phyloP scores from a whole-genome alignment of 2,888 invertebrate species.

The Drosophila lutescens region DNA sequence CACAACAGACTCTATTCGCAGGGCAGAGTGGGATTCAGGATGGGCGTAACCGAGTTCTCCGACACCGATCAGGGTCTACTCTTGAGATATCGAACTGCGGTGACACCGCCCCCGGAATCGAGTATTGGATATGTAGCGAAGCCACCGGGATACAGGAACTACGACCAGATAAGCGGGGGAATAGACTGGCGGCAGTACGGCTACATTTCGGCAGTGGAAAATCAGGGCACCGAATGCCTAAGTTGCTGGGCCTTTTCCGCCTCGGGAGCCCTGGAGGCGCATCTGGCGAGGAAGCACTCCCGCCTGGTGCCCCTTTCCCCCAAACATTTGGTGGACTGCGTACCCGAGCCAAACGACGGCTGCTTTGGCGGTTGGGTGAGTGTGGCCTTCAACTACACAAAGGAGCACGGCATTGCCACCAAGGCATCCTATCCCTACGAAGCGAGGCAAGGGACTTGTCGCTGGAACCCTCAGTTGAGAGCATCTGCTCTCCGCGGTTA shows the following conservation, averaged over 20 bases:
- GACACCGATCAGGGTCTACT: conserved; percentile 2
- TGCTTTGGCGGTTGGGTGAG: conserved; percentile 25
- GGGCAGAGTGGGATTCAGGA: not conserved
- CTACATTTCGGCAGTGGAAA: not conserved
- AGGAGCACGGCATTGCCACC: conserved; percentile 6
- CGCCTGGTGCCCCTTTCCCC: conserved; percentile 9
- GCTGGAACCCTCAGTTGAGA: not conserved
- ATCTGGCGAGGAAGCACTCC: conserved; percentile 2
- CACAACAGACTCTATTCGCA: conserved; percentile 13
- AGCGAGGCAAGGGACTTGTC: not conserved
- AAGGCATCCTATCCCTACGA: conserved; percentile 19
- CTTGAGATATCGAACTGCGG: not conserved
- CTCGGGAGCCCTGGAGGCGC: conserved; percentile 24
- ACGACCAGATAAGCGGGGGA: not conserved
- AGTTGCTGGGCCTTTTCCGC: conserved; percentile 38
- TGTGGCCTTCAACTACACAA: conserved; percentile 22
- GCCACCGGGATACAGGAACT: not conserved
- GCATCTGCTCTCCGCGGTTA: not conserved
- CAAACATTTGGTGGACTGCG: conserved; percentile 24
- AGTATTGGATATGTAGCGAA: not conserved
- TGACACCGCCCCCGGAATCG: not conserved
- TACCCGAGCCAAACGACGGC: not conserved
- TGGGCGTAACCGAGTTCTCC: conserved; percentile 28
- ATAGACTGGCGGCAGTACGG: conserved; percentile 22
- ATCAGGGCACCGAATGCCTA: conserved; percentile 15